These are phyloP conservation scores for Philopotamus ludificatus DNA, from an alignment of 1,140 invertebrate genomes.

Conservation along the genomic window DNA sequence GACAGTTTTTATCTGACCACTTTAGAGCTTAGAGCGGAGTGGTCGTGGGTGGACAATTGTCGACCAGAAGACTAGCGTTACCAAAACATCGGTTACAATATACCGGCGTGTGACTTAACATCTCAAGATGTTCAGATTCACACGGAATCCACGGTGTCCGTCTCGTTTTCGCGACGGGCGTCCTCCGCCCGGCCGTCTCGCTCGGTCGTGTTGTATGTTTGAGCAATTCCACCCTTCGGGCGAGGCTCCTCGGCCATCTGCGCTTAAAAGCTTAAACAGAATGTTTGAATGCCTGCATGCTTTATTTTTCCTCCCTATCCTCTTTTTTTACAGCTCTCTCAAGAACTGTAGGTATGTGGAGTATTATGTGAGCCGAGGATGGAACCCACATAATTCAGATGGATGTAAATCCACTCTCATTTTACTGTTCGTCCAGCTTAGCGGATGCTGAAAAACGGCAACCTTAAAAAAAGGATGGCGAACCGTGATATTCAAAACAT, in stretches of 20 bases:
- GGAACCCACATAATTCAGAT: neutral
- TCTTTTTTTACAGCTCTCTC: neutral
- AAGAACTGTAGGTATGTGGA: neutral
- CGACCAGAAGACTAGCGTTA: neutral
- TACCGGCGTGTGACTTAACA: slow-evolving; percentile 17
- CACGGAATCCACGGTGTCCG: slow-evolving; percentile 4
- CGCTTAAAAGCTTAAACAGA: slow-evolving; percentile 35
- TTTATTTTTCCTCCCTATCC: slow-evolving; percentile 25
- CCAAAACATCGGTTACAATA: slow-evolving; percentile 14
- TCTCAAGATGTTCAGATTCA: slow-evolving; percentile 29
- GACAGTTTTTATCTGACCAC: slow-evolving; percentile 30
- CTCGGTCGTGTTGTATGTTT: neutral
- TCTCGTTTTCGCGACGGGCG: neutral
- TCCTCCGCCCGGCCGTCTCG: neutral
- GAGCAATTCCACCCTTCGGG: neutral
- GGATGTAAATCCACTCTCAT: slow-evolving; percentile 1
- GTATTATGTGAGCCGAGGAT: neutral
- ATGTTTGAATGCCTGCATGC: slow-evolving; percentile 36
- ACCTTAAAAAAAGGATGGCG: no score
- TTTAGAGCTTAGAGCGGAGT: slow-evolving; percentile 24
- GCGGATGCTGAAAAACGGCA: no score
- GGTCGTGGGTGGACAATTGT: slow-evolving; percentile 22
- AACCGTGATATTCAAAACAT: no score
- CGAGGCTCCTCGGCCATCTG: slow-evolving; percentile 25
- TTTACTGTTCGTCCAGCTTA: no score